Evolutionary conservation across 2,797 vertebrate species (phyloP), one percentile per base, ranked within the genome.

Genomic region (Enteromius afrohamiltoni): DNA sequence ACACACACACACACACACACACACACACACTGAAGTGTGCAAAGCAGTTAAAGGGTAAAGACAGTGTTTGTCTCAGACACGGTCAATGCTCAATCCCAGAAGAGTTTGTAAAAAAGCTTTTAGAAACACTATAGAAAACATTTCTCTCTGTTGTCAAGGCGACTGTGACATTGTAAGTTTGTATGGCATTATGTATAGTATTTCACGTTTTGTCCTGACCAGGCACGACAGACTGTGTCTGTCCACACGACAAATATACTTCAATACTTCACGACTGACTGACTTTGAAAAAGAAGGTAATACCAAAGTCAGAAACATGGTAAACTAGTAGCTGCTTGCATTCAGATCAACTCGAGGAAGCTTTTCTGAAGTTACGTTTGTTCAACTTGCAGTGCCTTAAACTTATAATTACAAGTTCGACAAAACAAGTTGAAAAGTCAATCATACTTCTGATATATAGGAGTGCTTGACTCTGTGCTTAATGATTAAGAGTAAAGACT

Each of bases 31-130:
- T 60, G 31, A 74, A 74, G 73, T 71, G 64, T 79, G 47, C 3
- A 60, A 53, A 26, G 21, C 19, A 11, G 40, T 80, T 76, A 76
- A 80, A 79, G 71, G 78, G 78, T 73, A 37, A 85, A 85, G 40
- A 23, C 40, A 37, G 58, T 51, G 68, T 73, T 73, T 23, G 40
- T 47, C 42, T 26, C 26, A 26, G 42, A 64, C 51, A 75, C 70
- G 68, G 71, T 69, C 42, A 14, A 8, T 58, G 29, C 45, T 75
- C 60, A 9, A 45, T 47, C 47, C 37, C 77, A 79, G 58, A 55
- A 47, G 9, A 64, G 67, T 23, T 58, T 45, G 51, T 60, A 69
- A 69, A 80, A 78, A 51, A 51, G 26, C 60, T 31, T 42, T 77
- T 60, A 60, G 7, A 76, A 40, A 76, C 13, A 76, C n/a, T n/a